phyloP scores from a whole-genome alignment of 2,888 invertebrate species.

The Agrotis segetum region DNA sequence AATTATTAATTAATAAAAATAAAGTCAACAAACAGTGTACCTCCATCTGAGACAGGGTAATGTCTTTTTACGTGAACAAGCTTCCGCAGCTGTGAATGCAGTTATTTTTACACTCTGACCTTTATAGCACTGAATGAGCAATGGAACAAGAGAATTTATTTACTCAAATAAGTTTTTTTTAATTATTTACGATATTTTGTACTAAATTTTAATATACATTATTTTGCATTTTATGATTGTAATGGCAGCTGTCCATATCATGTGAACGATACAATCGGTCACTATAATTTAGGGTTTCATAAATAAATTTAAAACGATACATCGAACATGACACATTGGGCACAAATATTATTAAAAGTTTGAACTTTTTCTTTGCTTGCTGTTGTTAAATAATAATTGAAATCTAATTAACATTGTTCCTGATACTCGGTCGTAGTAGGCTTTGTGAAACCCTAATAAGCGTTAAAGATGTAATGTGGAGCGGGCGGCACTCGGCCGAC shows the following conservation, averaged over 20 bases:
- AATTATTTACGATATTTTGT: constrained; percentile 87
- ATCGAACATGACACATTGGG: constrained; percentile 91
- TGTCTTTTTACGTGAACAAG: constrained; percentile 57
- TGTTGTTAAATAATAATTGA: constrained; percentile 75
- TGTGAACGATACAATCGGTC: constrained; percentile 83
- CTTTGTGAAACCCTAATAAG: constrained; percentile 82
- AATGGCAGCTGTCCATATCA: constrained; percentile 89
- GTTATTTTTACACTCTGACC: constrained; percentile 88
- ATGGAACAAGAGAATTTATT: constrained; percentile 91
- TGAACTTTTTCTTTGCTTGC: constrained; percentile 84
- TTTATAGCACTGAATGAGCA: constrained; percentile 88
- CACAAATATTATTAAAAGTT: constrained; percentile 87
- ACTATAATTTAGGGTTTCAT: constrained; percentile 86
- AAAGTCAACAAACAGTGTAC: constrained; percentile 56
- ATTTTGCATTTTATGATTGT: constrained; percentile 89
- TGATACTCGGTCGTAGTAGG: constrained; percentile 74
- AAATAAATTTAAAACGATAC: constrained; percentile 87
- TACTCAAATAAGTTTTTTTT: constrained; percentile 89
- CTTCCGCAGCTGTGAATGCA: constrained; percentile 61
- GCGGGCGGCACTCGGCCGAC: constrained; percentile 45
- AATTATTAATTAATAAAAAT: constrained; percentile 51
- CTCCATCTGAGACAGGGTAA: constrained; percentile 69
- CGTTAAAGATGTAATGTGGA: constrained; percentile 49
- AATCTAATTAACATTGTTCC: constrained; percentile 78
- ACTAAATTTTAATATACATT: constrained; percentile 87